A percentile compares a stretch with the other conserved stretches of the same genome.
Conservation (phyloP, 1,140 invertebrate genomes). For the Drosophila nebulosa region DNA sequence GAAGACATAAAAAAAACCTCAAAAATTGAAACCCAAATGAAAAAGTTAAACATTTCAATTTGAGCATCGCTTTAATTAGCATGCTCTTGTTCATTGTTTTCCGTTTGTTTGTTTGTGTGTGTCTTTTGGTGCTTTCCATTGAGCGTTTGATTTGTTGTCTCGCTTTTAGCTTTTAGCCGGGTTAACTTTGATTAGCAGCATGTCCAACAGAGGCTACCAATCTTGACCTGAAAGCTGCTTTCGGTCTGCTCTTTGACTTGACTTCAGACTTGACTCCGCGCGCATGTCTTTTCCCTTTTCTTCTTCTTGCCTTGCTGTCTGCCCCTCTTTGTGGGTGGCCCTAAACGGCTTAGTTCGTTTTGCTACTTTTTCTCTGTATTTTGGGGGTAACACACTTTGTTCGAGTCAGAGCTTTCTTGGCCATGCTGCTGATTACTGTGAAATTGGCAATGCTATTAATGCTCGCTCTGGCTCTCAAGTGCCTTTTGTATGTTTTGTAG, state of each 20-base stretch:
- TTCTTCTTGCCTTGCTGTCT: background rate
- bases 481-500: conserved; percentile 48
- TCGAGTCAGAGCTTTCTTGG: conserved; percentile 28
- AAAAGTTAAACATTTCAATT: conserved; percentile 78
- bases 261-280: background rate
- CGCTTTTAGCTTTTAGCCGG: conserved; percentile 36
- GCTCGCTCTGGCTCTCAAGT: conserved; percentile 42
- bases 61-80: conserved; percentile 74
- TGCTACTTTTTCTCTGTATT: conserved; percentile 47
- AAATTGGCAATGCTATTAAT: conserved; percentile 75
- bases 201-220: conserved; percentile 56
- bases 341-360: conserved; percentile 68
- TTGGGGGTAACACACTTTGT: conserved; percentile 27
- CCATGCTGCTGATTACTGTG: conserved; percentile 65
- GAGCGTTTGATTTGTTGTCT: conserved; percentile 54
- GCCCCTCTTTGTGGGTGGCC: conserved; percentile 63
- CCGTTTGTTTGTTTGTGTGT: conserved; percentile 27
- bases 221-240: conserved; percentile 55
- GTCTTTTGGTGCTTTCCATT: conserved; percentile 34
- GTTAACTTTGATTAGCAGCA: conserved; percentile 66
- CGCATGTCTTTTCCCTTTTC: background rate
- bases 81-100: conserved; percentile 75
- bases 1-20: conserved; percentile 17
- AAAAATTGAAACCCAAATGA: conserved; percentile 35
- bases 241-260: conserved; percentile 48